These are phyloP conservation scores for Sciaenops ocellatus DNA, from an alignment of 2,797 vertebrate species.

Conservation along the genomic window DNA sequence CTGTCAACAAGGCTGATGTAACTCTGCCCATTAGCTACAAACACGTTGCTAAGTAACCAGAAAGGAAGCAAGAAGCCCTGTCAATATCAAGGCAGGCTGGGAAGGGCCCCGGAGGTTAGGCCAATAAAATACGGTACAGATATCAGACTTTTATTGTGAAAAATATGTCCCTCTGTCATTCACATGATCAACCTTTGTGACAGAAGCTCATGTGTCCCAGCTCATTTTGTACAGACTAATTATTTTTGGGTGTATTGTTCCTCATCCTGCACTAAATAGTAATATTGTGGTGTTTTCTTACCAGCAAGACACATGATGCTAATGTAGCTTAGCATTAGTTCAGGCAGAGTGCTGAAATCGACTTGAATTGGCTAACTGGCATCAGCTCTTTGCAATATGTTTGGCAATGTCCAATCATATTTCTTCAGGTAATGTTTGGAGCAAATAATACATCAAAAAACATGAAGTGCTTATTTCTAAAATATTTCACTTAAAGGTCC, in stretches of 20 bases:
- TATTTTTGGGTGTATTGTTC: too few species aligned
- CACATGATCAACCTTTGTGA: background rate
- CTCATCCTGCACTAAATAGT: too few species aligned
- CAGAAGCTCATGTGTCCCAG: background rate
- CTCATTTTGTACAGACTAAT: background rate
- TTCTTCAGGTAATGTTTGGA: too few species aligned
- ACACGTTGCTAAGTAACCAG: constrained; percentile 73
- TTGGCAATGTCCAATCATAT: too few species aligned
- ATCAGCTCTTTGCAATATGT: too few species aligned
- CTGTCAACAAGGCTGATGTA: constrained; percentile 29
- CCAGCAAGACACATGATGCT: background rate
- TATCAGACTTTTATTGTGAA: background rate
- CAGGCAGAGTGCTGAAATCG: too few species aligned
- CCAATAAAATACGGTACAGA: background rate
- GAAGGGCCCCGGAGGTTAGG: background rate
- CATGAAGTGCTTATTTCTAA: too few species aligned
- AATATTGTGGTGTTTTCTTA: background rate
- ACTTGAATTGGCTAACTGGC: too few species aligned
- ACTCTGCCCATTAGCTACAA: constrained; percentile 42
- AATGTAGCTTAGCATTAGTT: too few species aligned
- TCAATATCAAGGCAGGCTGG: constrained; percentile 37
- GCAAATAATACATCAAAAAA: too few species aligned
- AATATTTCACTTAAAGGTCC: too few species aligned
- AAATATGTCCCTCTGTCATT: background rate
- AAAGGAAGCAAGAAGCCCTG: constrained; percentile 11